Evolutionary conservation across 2,888 invertebrate genomes (phyloP).

Genomic region (Tribolium freemani): DNA sequence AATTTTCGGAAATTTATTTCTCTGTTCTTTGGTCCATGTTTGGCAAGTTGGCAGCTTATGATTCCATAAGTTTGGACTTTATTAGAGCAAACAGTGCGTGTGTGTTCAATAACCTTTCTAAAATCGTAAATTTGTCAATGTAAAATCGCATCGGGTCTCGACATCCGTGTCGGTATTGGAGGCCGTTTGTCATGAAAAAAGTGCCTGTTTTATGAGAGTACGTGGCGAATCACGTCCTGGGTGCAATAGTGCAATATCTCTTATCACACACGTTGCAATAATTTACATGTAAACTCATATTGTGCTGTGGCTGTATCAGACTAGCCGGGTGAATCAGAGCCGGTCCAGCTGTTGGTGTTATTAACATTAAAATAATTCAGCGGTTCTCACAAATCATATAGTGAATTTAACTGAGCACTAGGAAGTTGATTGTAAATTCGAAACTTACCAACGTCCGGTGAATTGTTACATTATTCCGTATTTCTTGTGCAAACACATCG

Average conservation of each 20-base stretch:
- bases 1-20: too few relatives aligned
- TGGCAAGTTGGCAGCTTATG: too few relatives aligned
- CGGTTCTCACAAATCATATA: constrained; percentile 40
- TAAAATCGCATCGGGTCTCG: constrained; percentile 3
- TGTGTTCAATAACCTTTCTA: neutral
- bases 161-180: constrained; percentile 14
- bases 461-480: constrained; percentile 46
- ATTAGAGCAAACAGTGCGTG: neutral
- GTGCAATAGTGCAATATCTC: constrained; percentile 33
- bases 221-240: constrained; percentile 28
- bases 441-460: constrained; percentile 47
- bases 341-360: constrained; percentile 41
- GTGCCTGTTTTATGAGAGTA: constrained; percentile 23
- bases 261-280: constrained; percentile 40
- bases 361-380: constrained; percentile 46
- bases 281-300: constrained; percentile 40
- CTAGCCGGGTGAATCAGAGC: constrained; percentile 25
- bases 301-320: constrained; percentile 26
- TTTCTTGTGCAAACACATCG: constrained; percentile 48
- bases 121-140: constrained; percentile 18
- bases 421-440: constrained; percentile 48
- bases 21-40: too few relatives aligned
- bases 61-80: neutral
- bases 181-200: constrained; percentile 18
- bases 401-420: constrained; percentile 14